phyloP scores from a whole-genome alignment of 2,888 invertebrate genomes.

The Epirrhoe alternata region DNA sequence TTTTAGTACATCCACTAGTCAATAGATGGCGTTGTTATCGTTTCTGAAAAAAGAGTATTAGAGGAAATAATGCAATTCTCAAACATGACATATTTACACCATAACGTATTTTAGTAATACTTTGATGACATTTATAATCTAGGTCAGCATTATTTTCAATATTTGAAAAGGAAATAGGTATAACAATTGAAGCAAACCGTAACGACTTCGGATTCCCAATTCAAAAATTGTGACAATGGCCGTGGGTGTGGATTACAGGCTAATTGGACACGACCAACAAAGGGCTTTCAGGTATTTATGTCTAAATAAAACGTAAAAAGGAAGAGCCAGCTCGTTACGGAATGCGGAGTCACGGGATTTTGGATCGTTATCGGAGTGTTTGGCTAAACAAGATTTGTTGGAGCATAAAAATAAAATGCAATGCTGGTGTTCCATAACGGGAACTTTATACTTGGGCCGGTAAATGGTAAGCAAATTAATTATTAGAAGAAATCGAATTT shows the following conservation, averaged over 20 bases:
- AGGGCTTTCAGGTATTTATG: conserved; percentile 55
- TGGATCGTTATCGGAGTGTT: conserved; percentile 24
- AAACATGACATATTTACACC: no score
- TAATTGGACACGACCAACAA: conserved; percentile 59
- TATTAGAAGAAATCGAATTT: no score
- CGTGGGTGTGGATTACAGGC: conserved; percentile 62
- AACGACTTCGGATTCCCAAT: conserved; percentile 45
- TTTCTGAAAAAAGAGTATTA: no score
- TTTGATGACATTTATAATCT: neutral
- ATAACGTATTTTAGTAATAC: neutral
- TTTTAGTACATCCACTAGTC: conserved; percentile 8
- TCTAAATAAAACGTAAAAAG: conserved; percentile 47
- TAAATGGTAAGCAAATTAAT: no score
- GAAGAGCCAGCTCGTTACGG: conserved; percentile 27
- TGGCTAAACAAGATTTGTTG: conserved; percentile 10
- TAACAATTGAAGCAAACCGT: neutral
- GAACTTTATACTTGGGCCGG: neutral
- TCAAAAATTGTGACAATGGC: conserved; percentile 55
- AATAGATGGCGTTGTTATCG: conserved; percentile 21
- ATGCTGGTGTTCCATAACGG: neutral
- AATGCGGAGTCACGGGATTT: conserved; percentile 33
- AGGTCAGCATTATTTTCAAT: neutral
- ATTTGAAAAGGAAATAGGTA: neutral
- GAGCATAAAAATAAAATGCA: conserved; percentile 1
- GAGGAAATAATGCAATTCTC: no score